Base-by-base conservation (phyloP, 2,888 invertebrate species). In the Polyommatus icarus region DNA sequence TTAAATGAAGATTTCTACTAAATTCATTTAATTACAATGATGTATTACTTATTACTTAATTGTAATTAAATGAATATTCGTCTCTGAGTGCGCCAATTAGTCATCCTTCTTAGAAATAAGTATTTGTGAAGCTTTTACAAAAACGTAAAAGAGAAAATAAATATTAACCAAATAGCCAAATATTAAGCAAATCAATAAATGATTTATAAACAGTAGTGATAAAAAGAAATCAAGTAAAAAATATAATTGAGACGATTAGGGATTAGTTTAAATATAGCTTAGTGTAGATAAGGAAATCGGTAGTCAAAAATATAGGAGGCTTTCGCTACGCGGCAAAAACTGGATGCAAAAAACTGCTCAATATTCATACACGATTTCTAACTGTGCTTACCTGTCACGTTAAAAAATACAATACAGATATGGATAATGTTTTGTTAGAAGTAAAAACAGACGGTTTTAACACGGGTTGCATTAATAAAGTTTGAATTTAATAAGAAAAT, bases 311-410 rank as follows among this genome's bases (percentile, higher is more conserved):
- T 12, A 20, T 29, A 40, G 32, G 10, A 18, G n/a, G 6, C 72
- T 72, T 72, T 72, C 72, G 72, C 4, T 40, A 36, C 18, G 18
- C n/a, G 0, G 40, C 36, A 72, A 72, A 40, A 72, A 72, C n/a
- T 40, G 7, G 1, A 40, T 4, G n/a, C 18, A n/a, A 72, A 72
- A 72, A 72, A 36, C 4, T 72, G n/a, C 40, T 36, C 72, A 72
- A 40, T 72, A 36, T 72, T 72, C 36, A 20, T 72, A 72, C 40
- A 40, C 72, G 40, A 36, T 72, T 72, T 40, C 72, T 72, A 40
- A 72, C 72, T 40, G 72, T 72, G 40, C 20, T 40, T n/a, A 40
- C n/a, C 72, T 18, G 40, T 40, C n/a, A 10, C 36, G 36, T 40
- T 20, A 20, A 72, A 71, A 20, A 36, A 72, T 15, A 40, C 8